Evolutionary conservation across 2,113 vertebrate genomes (phyloP), one percentile per base, ranked within the genome.

Genomic region (Ailuropoda melanoleuca): DNA sequence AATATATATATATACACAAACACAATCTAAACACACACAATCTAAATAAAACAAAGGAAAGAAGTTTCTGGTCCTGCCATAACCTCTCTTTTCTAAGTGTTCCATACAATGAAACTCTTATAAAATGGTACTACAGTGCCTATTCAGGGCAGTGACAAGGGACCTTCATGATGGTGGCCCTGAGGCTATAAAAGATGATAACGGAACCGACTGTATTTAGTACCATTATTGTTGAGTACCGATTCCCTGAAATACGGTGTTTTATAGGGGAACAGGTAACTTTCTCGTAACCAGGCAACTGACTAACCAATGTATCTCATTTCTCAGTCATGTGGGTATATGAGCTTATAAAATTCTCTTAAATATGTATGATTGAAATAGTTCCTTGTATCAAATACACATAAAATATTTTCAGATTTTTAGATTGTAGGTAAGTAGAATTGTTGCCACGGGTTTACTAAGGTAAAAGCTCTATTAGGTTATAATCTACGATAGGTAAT

Each of bases 381-480:
- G 53, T 62, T 87, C 26, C 55, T 8, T 64, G 56, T 48, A 43
- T 15, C 46, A 85, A 72, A 80, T 31, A 90, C 4, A 84, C 4
- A 68, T 11, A 80, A 56, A 62, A 37, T 48, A 3, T 70, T 95
- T 84, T 46, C 8, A 81, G 60, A 46, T 21, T n/a, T 68, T 96
- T 21, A 82, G 53, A 84, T 58, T 39, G 70, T 6, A 87, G 58
- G 50, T 56, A 64, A 19, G 82, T 0, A 58, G 53, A 85, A 66
- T 48, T 50, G 48, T 62, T 53, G 81, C 66, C 8, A 29, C 50
- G 26, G 10, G 8, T 19, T 97, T 80, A 88, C 8, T 9, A 82
- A 85, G 80, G 64, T 31, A 83, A 94, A 94, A 60, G 31, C 1
- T 72, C 55, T 85, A 46, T 46, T 48, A 88, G 31, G 24, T 82